Evolutionary conservation across 2,888 invertebrate species (phyloP).

Genomic region (Mesoligia furuncula): DNA sequence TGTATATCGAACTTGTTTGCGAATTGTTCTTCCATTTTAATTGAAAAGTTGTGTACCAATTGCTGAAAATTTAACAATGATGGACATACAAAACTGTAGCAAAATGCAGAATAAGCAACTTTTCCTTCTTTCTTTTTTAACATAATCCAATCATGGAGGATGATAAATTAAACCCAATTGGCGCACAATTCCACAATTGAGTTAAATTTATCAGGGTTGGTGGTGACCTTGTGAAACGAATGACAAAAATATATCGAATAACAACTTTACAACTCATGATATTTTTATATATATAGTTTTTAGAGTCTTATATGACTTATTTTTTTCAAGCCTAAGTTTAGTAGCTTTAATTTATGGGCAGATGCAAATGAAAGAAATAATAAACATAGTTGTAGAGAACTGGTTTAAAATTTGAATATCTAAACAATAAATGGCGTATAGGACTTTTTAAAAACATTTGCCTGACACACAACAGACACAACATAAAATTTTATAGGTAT

Average conservation of each 20-base stretch:
- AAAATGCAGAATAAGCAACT: background rate
- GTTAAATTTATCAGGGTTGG: too few relatives aligned
- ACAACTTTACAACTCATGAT: background rate
- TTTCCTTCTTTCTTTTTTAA: background rate
- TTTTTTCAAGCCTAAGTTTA: background rate
- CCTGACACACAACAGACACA: conserved; percentile 4
- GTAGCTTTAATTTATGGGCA: background rate
- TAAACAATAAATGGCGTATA: background rate
- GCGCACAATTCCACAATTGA: too few relatives aligned
- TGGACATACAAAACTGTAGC: background rate
- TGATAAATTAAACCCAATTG: background rate
- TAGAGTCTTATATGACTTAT: accelerated
- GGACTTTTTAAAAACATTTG: conserved; percentile 12
- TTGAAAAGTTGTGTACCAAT: background rate
- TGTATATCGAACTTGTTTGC: background rate
- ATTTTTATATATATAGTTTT: background rate
- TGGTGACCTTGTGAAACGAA: background rate
- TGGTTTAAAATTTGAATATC: background rate
- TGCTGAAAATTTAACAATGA: background rate
- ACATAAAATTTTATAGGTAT: conserved; percentile 11
- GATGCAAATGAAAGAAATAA: background rate
- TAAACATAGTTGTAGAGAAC: background rate
- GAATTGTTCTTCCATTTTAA: background rate
- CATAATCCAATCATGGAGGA: background rate
- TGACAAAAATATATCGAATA: background rate